These are phyloP conservation scores for Numida meleagris DNA, from an alignment of 2,113 vertebrate species.

Conservation along the genomic window DNA sequence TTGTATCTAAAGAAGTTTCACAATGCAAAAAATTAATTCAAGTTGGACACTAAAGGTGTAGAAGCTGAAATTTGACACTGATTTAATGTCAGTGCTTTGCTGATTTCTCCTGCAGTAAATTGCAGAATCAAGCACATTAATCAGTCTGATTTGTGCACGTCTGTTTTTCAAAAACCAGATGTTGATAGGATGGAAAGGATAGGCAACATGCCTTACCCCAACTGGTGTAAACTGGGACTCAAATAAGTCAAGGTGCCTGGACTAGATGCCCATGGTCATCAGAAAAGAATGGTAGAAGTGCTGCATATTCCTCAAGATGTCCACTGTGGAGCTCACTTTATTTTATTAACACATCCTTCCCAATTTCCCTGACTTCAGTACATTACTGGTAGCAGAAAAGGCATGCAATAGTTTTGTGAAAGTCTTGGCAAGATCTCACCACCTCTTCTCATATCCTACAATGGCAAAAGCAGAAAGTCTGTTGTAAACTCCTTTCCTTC, in stretches of 20 bases:
- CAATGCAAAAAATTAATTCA: not conserved
- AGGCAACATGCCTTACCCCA: not conserved
- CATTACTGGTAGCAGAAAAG: not conserved
- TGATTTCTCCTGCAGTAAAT: conserved; percentile 52
- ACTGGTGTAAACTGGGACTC: conserved; percentile 3
- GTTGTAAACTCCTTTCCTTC: not conserved
- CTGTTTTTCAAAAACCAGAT: conserved; percentile 54
- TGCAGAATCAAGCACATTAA: conserved; percentile 64
- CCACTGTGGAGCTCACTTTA: not conserved
- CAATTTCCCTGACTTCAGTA: not conserved
- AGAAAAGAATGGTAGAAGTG: not conserved
- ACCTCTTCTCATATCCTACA: not conserved
- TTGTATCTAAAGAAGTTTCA: not conserved
- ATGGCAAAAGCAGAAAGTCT: not conserved
- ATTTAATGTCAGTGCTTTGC: not conserved
- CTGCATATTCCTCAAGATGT: not conserved
- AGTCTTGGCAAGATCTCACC: not conserved
- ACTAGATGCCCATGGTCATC: not conserved
- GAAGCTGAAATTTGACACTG: not conserved
- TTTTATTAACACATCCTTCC: not conserved
- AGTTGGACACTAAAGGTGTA: not conserved
- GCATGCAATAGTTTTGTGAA: not conserved
- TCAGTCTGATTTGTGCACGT: conserved; percentile 63
- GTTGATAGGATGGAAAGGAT: conserved; percentile 27
- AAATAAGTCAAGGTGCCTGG: not conserved